A percentile compares a stretch with the other conserved stretches of the same genome.
Conservation (phyloP, 2,888 invertebrate species). For the Argyresthia goedartella region DNA sequence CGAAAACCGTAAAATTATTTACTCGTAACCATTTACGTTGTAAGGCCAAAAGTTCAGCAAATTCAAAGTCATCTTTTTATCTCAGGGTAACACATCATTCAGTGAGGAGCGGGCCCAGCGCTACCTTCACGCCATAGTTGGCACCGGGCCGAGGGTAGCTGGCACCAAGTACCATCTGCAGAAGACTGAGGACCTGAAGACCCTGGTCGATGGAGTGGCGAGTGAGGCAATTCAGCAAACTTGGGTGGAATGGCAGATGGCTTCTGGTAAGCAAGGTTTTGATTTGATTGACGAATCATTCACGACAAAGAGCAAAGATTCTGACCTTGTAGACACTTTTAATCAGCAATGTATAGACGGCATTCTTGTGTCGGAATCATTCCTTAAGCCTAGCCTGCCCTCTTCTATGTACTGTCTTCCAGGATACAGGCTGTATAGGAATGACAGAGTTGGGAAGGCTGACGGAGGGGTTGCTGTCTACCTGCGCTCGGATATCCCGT, state of each 20-base stretch:
- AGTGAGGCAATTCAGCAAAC: not conserved
- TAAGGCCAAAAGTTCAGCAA: no score
- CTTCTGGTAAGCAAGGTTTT: constrained; percentile 3
- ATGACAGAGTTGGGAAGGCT: no score
- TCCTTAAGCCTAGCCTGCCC: no score
- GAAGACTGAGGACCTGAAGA: constrained; percentile 4
- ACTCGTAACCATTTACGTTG: no score
- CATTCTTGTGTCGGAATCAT: no score
- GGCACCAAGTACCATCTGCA: constrained; percentile 6
- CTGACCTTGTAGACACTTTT: not conserved
- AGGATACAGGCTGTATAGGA: no score
- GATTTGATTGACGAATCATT: no score
- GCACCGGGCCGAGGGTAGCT: constrained; percentile 6
- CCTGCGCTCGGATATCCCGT: no score
- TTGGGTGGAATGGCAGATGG: constrained; percentile 8
- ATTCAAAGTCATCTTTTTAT: no score
- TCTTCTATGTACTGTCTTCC: no score
- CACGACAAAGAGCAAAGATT: not conserved
- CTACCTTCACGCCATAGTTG: constrained; percentile 5
- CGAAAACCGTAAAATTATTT: not conserved
- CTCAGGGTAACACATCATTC: constrained; percentile 2
- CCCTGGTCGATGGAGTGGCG: constrained; percentile 3
- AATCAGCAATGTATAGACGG: no score
- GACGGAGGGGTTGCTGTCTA: no score
- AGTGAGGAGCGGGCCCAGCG: constrained; percentile 8